Base-by-base conservation (phyloP, 2,797 vertebrate species). In the Acanthurus tractus region DNA sequence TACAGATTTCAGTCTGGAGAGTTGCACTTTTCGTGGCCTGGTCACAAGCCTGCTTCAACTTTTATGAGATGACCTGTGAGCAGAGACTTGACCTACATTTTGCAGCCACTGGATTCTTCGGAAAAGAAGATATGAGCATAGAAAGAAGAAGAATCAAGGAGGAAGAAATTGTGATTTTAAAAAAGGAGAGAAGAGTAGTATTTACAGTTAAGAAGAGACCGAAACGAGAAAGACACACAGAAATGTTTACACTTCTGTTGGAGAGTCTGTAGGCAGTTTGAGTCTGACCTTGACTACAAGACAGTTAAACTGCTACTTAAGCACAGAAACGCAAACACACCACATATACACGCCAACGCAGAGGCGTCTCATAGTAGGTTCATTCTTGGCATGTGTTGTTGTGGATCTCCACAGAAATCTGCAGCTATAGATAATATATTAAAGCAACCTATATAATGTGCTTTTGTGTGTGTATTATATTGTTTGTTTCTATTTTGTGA, bases 271-370 rank as follows among this genome's bases (percentile, higher is more conserved):
- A 38, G 50, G 52, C 63, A 36, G 52, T 50, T 57, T 57, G 59
- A 76, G 48, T 29, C 49, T 84, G 82, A 86, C 87, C 85, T 88
- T 88, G 81, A 49, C 63, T 17, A 15, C 9, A 67, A 67, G 58
- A 62, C 65, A 63, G 20, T 66, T 23, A 59, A 52, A 71, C 72
- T 69, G 71, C 75, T 48, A 58, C 45, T 15, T 8, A 55, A 4
- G 34, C 11, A 72, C 56, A 73, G 12, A 61, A 29, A 34, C 29
- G 53, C 25, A 59, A 20, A 34, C 2, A 25, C 23, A n/a, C 45
- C 20, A 59, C 48, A 17, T 13, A 54, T 1, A 44, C 23, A 38
- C 11, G 45, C 10, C 38, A 48, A 10, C 23, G 45, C 74, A 64
- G 49, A 59, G n/a, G 45, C 59, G 13, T 45, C 15, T 62, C 71